Evolutionary conservation across 2,113 vertebrate species (phyloP), one percentile per base, ranked within the genome.

Genomic region (Scalopus aquaticus): DNA sequence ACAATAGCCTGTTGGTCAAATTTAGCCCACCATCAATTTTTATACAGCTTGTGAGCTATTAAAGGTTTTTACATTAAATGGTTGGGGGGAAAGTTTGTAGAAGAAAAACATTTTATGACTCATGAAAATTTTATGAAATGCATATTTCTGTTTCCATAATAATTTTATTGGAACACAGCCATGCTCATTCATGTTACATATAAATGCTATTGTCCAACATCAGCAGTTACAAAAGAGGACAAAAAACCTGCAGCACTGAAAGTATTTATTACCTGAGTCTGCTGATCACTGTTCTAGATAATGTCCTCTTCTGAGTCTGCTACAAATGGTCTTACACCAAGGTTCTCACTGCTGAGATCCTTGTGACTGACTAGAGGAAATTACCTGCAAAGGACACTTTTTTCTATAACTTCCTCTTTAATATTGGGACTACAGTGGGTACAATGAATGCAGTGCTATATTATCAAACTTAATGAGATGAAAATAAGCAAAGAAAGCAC

Each of bases 31-130:
- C 6, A 7, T 10, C 22, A 46, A 54, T 80, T 65, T 72, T 78
- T 46, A 78, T 51, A 58, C 32, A 87, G 80, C 3, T 54, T 16
- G 35, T n/a, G 26, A 79, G n/a, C 58, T 78, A 77, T 64, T 62
- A 77, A 85, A 73, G 60, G 10, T 37, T 94, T 94, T 87, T 73
- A 89, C 20, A 56, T 22, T 56, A 56, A 56, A 22, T 22, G 17
- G 20, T 20, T n/a, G 17, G n/a, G n/a, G 32, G 65, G 30, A 62
- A 20, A 26, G 42, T 49, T 35, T 39, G 64, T 39, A 32, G 32
- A 84, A 86, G 46, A 87, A 96, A 95, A 94, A 49, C 81, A 42
- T 49, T 77, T 90, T 94, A 51, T 77, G 58, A 83, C 54, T 58
- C 58, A 76, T 77, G 26, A 72, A 88, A 88, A 70, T 67, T 78